Base-by-base conservation (phyloP, 2,797 vertebrate species). In the Acanthiza pusilla region DNA sequence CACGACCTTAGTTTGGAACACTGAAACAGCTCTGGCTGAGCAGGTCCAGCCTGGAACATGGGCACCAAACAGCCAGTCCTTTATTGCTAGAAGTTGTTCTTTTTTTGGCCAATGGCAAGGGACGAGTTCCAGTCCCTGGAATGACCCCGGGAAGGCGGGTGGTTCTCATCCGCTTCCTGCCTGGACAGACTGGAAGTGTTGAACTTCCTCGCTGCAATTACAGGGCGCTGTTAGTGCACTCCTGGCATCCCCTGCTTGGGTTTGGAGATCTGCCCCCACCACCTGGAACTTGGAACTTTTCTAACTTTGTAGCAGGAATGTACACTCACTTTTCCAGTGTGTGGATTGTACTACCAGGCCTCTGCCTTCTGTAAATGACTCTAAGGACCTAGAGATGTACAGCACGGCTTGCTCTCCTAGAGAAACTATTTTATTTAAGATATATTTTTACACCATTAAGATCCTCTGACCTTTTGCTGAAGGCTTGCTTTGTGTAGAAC, bases 381-480 rank as follows among this genome's bases (percentile, higher is more conserved):
- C 47, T 85, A 66, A 89, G 96, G 78, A 94, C 84, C 85, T 81
- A 75, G 89, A 91, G 86, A 65, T 90, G 91, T 84, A 94, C 94
- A 89, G 66, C 76, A 34, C 58, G 22, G 94, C 90, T 89, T 77
- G 93, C 91, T 96, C 95, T 96, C 95, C 96, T 95, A 96, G 68
- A 96, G 96, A 97, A 96, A 94, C 91, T 86, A 65, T 95, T 96
- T 97, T 97, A 95, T 97, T 97, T 97, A 92, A 97, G 91, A 94
- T 91, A 71, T 96, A 95, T 97, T 97, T 98, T 97, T 97, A 95
- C 97, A 96, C 90, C 96, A 91, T 70, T 94, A 73, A 94, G 97
- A 86, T 91, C 74, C 95, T 96, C 91, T 95, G 94, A 87, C 91
- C 96, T 97, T 84, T 96, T 93, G 94, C 96, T 95, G 87, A 95